Conservation (phyloP, 2,888 invertebrate species). For the Stenotaenia linearis region DNA sequence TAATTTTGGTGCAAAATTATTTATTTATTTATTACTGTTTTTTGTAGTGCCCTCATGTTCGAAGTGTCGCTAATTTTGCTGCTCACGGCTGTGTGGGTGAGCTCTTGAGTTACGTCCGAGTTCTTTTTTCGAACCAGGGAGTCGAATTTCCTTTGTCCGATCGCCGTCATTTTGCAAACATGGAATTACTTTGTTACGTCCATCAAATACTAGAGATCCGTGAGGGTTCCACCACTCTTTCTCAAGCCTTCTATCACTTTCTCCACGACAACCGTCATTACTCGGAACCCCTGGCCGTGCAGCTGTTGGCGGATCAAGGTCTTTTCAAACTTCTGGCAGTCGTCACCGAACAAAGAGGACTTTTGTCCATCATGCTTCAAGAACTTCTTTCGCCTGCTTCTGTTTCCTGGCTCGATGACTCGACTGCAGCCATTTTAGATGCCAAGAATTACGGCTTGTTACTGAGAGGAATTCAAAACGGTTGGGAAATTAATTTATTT, state of each 20-base stretch:
- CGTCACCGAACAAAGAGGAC: conserved; percentile 53
- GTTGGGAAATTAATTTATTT: conserved; percentile 24
- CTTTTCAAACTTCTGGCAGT: conserved; percentile 57
- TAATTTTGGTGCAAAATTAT: conserved; percentile 31
- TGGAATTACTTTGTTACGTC: conserved; percentile 60
- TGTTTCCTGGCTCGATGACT: conserved; percentile 32
- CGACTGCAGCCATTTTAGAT: conserved; percentile 32
- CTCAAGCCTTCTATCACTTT: conserved; percentile 48
- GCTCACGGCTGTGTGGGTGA: conserved; percentile 58
- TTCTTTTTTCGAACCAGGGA: conserved; percentile 51
- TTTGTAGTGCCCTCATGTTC: conserved; percentile 55
- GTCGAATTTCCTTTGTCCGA: conserved; percentile 55
- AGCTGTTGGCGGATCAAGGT: conserved; percentile 59
- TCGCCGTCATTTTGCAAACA: conserved; percentile 60
- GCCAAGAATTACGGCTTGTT: conserved; percentile 35
- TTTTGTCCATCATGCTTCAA: conserved; percentile 56
- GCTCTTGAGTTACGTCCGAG: conserved; percentile 55
- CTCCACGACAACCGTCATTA: conserved; percentile 58
- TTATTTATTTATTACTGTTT: too few species aligned
- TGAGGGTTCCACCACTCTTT: conserved; percentile 35
- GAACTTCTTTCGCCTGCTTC: conserved; percentile 47
- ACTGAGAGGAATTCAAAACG: conserved; percentile 35
- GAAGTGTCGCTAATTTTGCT: conserved; percentile 59
- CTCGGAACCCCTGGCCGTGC: conserved; percentile 59
- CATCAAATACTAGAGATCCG: conserved; percentile 53